These are phyloP conservation scores for Triops longicaudatus DNA, from an alignment of 1,140 invertebrate genomes.

Conservation along the genomic window DNA sequence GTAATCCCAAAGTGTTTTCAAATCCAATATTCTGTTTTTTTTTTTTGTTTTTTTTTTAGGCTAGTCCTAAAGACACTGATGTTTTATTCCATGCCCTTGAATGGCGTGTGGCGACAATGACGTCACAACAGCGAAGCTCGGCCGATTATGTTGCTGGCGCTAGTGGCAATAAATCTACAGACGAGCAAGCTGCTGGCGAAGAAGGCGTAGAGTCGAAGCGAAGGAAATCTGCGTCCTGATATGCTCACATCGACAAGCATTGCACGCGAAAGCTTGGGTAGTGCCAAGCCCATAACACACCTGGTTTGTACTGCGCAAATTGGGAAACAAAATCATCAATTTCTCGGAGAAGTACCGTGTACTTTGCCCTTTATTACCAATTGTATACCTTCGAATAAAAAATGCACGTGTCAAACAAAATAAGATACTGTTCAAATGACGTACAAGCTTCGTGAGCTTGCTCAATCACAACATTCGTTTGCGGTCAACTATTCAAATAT, in stretches of 20 bases:
- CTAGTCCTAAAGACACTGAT: constrained; percentile 65
- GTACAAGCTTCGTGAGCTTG: no score
- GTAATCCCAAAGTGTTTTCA: no score
- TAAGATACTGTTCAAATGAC: no score
- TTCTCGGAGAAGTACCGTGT: background rate
- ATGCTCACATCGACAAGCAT: background rate
- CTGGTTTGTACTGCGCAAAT: background rate
- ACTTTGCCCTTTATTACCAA: background rate
- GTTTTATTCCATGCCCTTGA: constrained; percentile 61
- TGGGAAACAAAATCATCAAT: background rate
- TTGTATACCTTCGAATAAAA: constrained; percentile 14
- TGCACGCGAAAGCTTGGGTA: background rate
- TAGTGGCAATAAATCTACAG: background rate
- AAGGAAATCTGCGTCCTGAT: constrained; percentile 7
- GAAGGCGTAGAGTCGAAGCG: background rate
- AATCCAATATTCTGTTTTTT: background rate
- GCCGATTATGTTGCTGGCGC: constrained; percentile 4
- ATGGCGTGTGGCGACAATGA: constrained; percentile 46
- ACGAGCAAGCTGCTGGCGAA: background rate
- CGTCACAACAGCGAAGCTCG: constrained; percentile 29
- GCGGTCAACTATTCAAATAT: no score
- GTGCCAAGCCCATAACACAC: background rate
- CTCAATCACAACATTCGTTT: no score
- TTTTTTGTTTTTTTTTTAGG: constrained; percentile 43
- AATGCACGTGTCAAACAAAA: background rate